Percentiles rank a stretch among this genome's conserved stretches.
These are phyloP conservation scores for Lepilemur septentrionalis DNA, from an alignment of 2,797 vertebrate genomes.

Conservation along the genomic window DNA sequence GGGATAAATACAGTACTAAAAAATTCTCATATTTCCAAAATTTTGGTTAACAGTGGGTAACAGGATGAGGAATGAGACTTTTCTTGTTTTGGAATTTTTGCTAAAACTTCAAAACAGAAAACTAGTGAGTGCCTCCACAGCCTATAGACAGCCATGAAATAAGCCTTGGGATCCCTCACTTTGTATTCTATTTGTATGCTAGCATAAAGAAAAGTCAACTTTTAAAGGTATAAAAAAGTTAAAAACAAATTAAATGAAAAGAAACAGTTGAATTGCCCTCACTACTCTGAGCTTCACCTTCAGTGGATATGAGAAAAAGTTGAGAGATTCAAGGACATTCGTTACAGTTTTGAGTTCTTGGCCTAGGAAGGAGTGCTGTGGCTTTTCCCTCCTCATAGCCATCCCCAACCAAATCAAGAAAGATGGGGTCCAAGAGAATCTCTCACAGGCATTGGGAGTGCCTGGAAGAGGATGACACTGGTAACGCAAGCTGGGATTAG, in stretches of 20 bases:
- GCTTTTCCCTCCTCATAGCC: not conserved
- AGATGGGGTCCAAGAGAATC: not conserved
- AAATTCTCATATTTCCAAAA: not conserved
- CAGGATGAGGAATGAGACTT: not conserved
- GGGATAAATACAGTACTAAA: not conserved
- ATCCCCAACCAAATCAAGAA: not conserved
- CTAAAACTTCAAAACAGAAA: not conserved
- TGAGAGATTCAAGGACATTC: not conserved
- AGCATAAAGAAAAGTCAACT: not conserved
- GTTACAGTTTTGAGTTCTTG: not conserved
- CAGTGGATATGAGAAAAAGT: not conserved
- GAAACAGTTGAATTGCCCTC: not conserved
- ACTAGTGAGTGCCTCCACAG: not conserved
- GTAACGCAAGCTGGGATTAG: not conserved
- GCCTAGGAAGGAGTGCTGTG: not conserved
- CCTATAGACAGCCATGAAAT: not conserved
- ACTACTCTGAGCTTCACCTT: not conserved
- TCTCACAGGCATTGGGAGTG: not conserved
- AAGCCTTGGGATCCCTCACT: not conserved
- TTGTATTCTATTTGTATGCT: not conserved
- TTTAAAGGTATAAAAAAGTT: not conserved
- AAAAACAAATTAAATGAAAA: not conserved
- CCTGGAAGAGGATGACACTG: not conserved
- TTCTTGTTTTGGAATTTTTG: slow-evolving; percentile 11
- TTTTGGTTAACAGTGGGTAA: slow-evolving; percentile 9